These are phyloP conservation scores for Saguinus imperator DNA, from an alignment of 2,113 vertebrate species.

Conservation along the genomic window DNA sequence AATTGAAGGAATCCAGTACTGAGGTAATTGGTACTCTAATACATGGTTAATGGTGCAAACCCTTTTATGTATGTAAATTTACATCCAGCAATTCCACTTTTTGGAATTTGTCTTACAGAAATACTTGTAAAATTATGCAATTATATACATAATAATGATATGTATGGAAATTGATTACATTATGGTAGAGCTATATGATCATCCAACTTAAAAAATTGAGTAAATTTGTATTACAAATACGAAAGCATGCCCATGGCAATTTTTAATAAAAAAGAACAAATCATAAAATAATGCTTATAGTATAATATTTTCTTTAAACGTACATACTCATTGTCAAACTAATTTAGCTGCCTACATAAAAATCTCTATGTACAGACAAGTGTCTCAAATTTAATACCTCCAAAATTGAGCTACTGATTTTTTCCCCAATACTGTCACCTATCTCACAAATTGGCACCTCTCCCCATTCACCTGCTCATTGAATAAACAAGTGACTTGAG, in stretches of 20 bases:
- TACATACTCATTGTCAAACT: not conserved
- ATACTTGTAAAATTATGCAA: not conserved
- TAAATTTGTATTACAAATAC: not conserved
- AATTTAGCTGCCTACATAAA: not conserved
- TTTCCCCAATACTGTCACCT: not conserved
- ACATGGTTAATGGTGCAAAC: not conserved
- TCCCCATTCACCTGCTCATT: not conserved
- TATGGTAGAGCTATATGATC: not conserved
- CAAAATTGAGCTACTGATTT: not conserved
- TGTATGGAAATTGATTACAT: not conserved
- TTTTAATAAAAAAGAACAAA: slow-evolving; percentile 16
- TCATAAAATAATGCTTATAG: not conserved
- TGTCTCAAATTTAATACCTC: slow-evolving; percentile 19
- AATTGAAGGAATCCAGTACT: not conserved
- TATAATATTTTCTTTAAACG: not conserved
- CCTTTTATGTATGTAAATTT: not conserved
- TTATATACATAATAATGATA: not conserved
- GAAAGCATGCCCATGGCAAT: not conserved
- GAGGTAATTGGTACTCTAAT: not conserved
- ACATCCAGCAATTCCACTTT: not conserved
- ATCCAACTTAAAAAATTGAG: not conserved
- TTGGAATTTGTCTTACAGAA: slow-evolving; percentile 10
- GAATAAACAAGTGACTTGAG: not conserved
- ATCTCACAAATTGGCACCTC: not conserved
- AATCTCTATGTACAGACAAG: not conserved